Evolutionary conservation across 2,113 vertebrate genomes (phyloP), one percentile per base, ranked within the genome.

Genomic region (Silurus asotus): DNA sequence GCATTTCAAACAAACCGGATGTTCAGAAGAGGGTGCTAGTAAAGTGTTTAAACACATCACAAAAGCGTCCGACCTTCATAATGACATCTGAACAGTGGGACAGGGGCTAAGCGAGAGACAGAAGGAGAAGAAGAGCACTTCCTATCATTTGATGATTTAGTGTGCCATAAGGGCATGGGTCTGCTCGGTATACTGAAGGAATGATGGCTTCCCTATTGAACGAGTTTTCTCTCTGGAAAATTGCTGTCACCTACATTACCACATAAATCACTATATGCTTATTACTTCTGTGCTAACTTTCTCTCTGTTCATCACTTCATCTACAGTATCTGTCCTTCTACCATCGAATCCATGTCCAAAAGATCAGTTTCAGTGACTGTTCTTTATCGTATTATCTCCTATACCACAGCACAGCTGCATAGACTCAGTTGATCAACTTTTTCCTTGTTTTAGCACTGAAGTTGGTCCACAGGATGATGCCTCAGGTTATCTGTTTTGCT

Each of bases 1-100:
- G 92, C 92, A 93, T 95, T 94, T 94, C 91, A 94, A 94, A 93
- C 25, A 37, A 94, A 92, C 87, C 48, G 84, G 88, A 86, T 86
- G 85, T 91, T 90, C 87, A 91, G 89, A 83, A 91, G 91, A 90
- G 88, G 23, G 70, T 86, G 81, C 83, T 77, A 88, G 78, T 75
- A 81, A 87, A 90, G 55, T 37, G 61, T 28, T 86, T 77, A 5
- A 49, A 67, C n/a, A 53, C 48, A n/a, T 79, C 62, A 58, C 81
- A 84, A 82, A 37, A 70, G 83, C 13, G 19, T 83, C 61, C 28
- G 15, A 85, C 79, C 82, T 89, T 86, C 78, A 89, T 79, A 76
- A 81, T 74, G 75, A 84, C 67, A 86, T 79, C 65, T 83, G 19
- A 78, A 75, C 65, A 82, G 3, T 1, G 8, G 72, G 53, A 48